These are phyloP conservation scores for Leptinotarsa tumamoca DNA, from an alignment of 2,888 invertebrate genomes.

Conservation along the genomic window DNA sequence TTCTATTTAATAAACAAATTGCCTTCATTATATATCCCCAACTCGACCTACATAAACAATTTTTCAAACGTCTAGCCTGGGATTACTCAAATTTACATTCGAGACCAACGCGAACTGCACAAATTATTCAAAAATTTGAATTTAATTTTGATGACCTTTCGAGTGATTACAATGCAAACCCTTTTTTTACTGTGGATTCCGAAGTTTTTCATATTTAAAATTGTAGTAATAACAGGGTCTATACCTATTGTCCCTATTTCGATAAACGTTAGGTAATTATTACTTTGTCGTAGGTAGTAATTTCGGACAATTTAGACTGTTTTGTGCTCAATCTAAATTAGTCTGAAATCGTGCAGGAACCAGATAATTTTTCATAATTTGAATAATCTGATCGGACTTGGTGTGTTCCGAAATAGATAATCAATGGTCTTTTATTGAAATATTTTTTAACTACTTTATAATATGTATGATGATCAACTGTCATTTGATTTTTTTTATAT, in stretches of 20 bases:
- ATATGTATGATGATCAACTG: not conserved
- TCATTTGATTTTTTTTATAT: not conserved
- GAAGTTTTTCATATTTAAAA: constrained; percentile 16
- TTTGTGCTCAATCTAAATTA: constrained; percentile 4
- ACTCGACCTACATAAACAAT: constrained; percentile 11
- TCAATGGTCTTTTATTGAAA: not conserved
- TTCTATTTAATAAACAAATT: constrained; percentile 7
- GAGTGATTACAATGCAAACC: constrained; percentile 13
- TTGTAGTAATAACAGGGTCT: constrained; percentile 14
- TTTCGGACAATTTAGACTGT: constrained; percentile 17
- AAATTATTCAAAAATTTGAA: constrained; percentile 32
- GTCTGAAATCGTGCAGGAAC: constrained; percentile 7
- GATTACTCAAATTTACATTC: constrained; percentile 31
- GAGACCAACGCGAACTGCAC: constrained; percentile 10
- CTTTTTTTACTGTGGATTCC: constrained; percentile 14
- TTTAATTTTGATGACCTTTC: constrained; percentile 26
- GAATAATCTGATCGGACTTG: constrained; percentile 20
- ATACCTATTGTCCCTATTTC: constrained; percentile 19
- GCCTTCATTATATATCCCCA: constrained; percentile 1
- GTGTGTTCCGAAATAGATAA: not conserved
- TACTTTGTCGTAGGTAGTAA: constrained; percentile 21
- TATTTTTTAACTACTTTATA: not conserved
- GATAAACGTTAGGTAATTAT: constrained; percentile 20
- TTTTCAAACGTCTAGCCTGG: constrained; percentile 5
- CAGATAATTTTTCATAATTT: constrained; percentile 17